A percentile compares a stretch with the other conserved stretches of the same genome.
Conservation (phyloP, 2,113 vertebrate species). For the Psophia crepitans region DNA sequence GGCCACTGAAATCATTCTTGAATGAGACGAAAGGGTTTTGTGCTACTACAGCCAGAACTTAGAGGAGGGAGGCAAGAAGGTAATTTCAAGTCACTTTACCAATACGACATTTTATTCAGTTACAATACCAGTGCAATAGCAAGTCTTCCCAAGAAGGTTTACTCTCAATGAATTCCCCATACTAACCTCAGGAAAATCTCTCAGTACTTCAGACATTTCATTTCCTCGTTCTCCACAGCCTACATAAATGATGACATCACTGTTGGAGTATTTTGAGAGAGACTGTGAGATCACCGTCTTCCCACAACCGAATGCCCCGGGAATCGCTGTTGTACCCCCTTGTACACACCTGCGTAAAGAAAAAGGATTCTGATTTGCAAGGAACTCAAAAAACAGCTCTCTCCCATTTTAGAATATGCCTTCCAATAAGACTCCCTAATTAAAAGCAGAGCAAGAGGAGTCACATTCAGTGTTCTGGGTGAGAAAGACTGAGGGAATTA, state of each 20-base stretch:
- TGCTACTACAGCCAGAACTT: background rate
- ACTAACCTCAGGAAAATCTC: constrained; percentile 96
- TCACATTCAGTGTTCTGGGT: background rate
- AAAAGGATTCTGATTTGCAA: constrained; percentile 10
- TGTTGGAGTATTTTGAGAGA: constrained; percentile 97
- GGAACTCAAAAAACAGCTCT: background rate
- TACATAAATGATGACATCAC: constrained; percentile 96
- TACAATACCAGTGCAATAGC: background rate
- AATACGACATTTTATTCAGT: background rate
- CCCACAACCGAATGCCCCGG: constrained; percentile 95
- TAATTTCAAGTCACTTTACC: background rate
- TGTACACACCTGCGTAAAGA: constrained; percentile 88
- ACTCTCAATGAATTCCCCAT: background rate
- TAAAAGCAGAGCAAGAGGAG: background rate
- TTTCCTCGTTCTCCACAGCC: constrained; percentile 97
- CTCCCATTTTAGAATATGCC: background rate
- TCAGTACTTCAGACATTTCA: constrained; percentile 98
- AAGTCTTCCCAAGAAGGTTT: background rate
- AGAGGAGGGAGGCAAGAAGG: background rate
- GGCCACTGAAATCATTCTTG: background rate
- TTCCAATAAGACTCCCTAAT: background rate
- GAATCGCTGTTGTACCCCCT: constrained; percentile 96
- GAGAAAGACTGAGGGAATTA: background rate
- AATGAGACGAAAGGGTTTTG: background rate
- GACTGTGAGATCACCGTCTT: constrained; percentile 99